phyloP scores from a whole-genome alignment of 2,797 vertebrate species.

The Myiothlypis chrysogaster region DNA sequence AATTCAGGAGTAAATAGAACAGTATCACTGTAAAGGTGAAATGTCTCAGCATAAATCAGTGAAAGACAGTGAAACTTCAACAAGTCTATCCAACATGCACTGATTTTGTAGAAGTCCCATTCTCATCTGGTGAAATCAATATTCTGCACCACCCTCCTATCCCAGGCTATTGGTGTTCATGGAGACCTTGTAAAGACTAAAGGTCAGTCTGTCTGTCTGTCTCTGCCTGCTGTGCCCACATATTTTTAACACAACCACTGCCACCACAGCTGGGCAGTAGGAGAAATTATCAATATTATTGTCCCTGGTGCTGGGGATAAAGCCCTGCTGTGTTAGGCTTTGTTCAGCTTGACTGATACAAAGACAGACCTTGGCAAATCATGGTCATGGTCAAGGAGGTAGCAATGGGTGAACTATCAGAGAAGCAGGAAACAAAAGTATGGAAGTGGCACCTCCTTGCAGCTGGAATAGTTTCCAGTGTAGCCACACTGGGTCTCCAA shows the following conservation, averaged over 20 bases:
- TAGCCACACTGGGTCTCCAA: background rate
- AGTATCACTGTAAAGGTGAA: constrained; percentile 46
- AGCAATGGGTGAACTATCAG: background rate
- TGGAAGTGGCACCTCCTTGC: background rate
- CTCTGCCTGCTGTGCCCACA: background rate
- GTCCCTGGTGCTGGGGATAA: background rate
- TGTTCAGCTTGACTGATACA: background rate
- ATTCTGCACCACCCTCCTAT: background rate
- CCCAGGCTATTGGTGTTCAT: background rate
- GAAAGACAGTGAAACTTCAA: background rate
- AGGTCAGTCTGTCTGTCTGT: background rate
- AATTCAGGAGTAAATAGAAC: constrained; percentile 34
- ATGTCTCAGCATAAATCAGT: background rate
- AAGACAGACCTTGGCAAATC: background rate
- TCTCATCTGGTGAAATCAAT: background rate
- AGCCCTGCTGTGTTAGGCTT: background rate
- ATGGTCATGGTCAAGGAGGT: background rate
- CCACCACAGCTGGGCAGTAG: background rate
- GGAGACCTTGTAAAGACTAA: background rate
- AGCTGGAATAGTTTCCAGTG: background rate
- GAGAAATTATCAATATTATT: background rate
- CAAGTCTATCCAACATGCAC: background rate
- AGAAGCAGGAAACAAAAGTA: background rate
- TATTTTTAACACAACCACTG: background rate
- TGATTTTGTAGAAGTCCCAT: constrained; percentile 8